Evolutionary conservation across 2,888 invertebrate genomes (phyloP), one percentile per base, ranked within the genome.

Genomic region (Epinotia ramella): DNA sequence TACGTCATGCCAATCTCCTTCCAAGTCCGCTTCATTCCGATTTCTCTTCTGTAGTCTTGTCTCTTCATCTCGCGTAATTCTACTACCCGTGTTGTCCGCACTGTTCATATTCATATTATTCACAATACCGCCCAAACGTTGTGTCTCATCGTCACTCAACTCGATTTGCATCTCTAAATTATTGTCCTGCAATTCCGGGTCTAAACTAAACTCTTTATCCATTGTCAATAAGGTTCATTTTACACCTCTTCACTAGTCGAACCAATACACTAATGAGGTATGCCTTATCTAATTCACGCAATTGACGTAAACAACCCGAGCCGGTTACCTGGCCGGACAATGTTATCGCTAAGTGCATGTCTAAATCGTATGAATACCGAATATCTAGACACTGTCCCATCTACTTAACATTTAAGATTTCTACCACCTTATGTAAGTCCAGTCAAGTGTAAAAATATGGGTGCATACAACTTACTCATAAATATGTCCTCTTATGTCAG

Each of bases 261-360:
- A 28, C 4, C 13, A 13, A 13, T 33, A 13, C 28, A 28, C 66
- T 53, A 28, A 28, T 66, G 49, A 66, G 49, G 53, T 62, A 53
- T 20, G 66, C 53, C 53, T 49, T 53, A 53, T 66, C 60, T 62
- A 33, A 9, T 33, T 62, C 16, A 13, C 60, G 24, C 33, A 6
- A 28, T 33, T 28, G 53, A 44, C n/a, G 66, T 66, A 66, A 66
- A 66, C 66, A 66, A 66, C 53, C n/a, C 49, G 4, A 66, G 53
- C 53, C 64, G 64, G 49, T 49, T 49, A 13, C 66, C 53, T 16
- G 3, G 1, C 13, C 66, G 28, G 16, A 9, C 28, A 66, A 12
- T 66, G n/a, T 66, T 66, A 53, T 66, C 53, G 66, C 53, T 28
- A n/a, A 53, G 24, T 66, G 66, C 66, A 66, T 53, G 66, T 53